Percentiles rank a stretch among this genome's conserved stretches.
Evolutionary conservation across 92 coral and sea anemone genomes (phyloP).

Genomic region (Virgularia gustaviana): DNA sequence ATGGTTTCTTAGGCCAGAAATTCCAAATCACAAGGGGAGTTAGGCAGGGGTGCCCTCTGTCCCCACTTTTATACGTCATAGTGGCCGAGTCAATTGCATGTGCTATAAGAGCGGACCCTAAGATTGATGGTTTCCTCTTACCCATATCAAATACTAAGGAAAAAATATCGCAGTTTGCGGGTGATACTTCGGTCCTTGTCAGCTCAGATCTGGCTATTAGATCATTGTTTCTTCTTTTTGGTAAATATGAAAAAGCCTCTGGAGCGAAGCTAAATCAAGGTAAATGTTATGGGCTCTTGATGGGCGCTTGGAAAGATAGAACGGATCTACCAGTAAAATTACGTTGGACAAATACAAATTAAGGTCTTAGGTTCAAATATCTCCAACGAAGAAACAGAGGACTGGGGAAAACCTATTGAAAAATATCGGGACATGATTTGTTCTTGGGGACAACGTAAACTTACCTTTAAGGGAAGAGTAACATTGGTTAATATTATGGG

Average conservation of each 20-base stretch:
- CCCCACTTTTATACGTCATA: too few relatives aligned
- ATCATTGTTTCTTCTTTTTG: background rate
- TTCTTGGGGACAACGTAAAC: too few relatives aligned
- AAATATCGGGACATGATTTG: background rate
- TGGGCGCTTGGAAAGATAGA: background rate
- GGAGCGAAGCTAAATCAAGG: too few relatives aligned
- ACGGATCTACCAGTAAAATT: background rate
- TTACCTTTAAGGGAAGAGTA: background rate
- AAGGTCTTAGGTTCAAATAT: constrained; percentile 24
- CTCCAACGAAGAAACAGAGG: background rate
- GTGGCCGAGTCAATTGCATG: constrained; percentile 1
- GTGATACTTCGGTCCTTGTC: background rate
- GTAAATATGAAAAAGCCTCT: background rate
- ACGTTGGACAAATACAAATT: background rate
- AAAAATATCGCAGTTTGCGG: constrained; percentile 5
- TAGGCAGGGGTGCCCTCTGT: too few relatives aligned
- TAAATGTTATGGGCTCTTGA: too few relatives aligned
- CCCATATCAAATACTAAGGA: background rate
- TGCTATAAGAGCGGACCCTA: too few relatives aligned
- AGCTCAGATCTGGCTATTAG: background rate
- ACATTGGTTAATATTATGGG: too few relatives aligned
- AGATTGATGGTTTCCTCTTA: background rate
- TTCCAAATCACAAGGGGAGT: constrained; percentile 17
- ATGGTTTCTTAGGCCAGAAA: background rate
- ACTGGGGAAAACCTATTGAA: constrained; percentile 26